A percentile compares a stretch with the other conserved stretches of the same genome.
These are phyloP conservation scores for Leptinotarsa rubiginosa DNA, from an alignment of 2,888 invertebrate species.

Conservation along the genomic window DNA sequence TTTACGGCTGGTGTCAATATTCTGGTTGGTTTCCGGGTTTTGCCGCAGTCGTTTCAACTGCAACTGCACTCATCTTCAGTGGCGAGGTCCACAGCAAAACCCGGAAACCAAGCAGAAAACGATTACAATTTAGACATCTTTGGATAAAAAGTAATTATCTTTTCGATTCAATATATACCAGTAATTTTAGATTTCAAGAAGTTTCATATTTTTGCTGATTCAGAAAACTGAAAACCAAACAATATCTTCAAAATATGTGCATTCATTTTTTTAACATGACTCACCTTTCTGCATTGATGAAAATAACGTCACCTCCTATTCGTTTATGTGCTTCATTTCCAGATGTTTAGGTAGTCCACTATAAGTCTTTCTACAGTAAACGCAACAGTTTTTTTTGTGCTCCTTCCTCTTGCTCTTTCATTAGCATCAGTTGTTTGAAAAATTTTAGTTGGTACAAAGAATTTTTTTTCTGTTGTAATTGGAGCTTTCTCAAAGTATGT, in stretches of 20 bases:
- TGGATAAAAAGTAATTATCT: too few species aligned
- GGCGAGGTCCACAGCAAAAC: too few species aligned
- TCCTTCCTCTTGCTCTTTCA: constrained; percentile 7
- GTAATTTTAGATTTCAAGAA: too few species aligned
- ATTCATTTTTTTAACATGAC: not conserved
- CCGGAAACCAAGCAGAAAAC: too few species aligned
- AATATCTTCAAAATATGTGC: not conserved
- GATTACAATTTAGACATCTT: too few species aligned
- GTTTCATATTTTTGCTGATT: too few species aligned
- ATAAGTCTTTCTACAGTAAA: constrained; percentile 20
- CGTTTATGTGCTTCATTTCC: constrained; percentile 4
- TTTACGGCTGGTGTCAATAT: too few species aligned
- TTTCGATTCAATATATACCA: not conserved
- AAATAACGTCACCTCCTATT: constrained; percentile 23
- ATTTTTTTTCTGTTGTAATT: too few species aligned
- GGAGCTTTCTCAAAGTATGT: too few species aligned
- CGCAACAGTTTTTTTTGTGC: constrained; percentile 19
- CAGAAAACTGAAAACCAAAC: constrained; percentile 5
- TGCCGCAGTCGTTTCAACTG: too few species aligned
- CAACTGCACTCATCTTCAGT: too few species aligned
- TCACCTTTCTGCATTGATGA: constrained; percentile 18
- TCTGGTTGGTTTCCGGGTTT: too few species aligned
- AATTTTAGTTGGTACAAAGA: constrained; percentile 11
- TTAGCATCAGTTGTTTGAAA: constrained; percentile 17
- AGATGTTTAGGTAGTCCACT: constrained; percentile 22